Evolutionary conservation across 2,113 vertebrate genomes (phyloP).

Genomic region (Callaeas wilsoni): DNA sequence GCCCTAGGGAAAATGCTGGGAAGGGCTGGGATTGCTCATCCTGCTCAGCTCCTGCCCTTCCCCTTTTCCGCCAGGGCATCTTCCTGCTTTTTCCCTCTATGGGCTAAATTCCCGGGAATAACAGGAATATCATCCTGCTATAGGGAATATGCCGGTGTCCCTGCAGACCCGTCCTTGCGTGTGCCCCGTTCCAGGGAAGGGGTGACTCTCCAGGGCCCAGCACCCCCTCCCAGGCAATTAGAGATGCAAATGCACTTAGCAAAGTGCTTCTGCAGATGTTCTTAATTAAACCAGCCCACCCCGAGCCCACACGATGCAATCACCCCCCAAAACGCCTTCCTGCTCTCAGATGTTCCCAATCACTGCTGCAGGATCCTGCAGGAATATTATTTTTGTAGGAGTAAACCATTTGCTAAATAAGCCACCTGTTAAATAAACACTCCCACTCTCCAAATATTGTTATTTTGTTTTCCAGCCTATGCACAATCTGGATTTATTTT

Average conservation of each 20-base stretch:
- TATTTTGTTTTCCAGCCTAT: constrained; percentile 40
- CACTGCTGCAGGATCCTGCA: neutral
- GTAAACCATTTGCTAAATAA: constrained; percentile 10
- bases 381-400: constrained; percentile 1
- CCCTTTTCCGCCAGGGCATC: neutral
- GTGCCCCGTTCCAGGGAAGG: neutral
- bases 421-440: constrained; percentile 57
- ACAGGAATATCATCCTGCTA: fast-evolving
- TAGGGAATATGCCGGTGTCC: neutral
- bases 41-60: neutral
- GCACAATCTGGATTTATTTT: constrained; percentile 59
- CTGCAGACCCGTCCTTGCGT: fast-evolving
- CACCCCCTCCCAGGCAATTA: neutral
- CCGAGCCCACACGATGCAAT: neutral
- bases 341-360: neutral
- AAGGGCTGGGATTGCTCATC: neutral
- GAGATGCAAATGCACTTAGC: neutral
- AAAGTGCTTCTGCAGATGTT: neutral
- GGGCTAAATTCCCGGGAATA: neutral
- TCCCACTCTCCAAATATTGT: constrained; percentile 45
- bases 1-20: no score
- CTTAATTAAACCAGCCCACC: neutral
- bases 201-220: neutral
- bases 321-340: neutral
- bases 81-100: fast-evolving